Evolutionary conservation across 2,113 vertebrate genomes (phyloP), one percentile per base, ranked within the genome.

Genomic region (Elanus axillaris): DNA sequence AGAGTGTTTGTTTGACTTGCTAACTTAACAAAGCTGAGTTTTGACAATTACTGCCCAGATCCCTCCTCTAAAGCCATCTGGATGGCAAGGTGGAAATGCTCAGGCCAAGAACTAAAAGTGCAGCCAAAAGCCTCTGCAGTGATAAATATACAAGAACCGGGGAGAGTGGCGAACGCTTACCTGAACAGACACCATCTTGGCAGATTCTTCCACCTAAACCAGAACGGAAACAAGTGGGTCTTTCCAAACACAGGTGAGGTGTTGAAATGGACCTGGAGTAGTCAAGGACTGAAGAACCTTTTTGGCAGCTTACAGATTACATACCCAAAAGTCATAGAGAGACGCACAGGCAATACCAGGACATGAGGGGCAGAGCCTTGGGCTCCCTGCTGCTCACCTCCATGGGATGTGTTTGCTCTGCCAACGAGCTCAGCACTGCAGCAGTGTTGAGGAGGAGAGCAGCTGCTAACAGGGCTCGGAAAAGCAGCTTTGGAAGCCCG

Each of bases 161-260:
- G 38, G n/a, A 26, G 19, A 50, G 48, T 1, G 48, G 74, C 0
- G 8, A 60, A 16, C 11, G 1, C 31, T 26, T 5, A 10, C 11
- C 21, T 9, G 32, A 42, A 9, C 0, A 0, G 40, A 60, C 32
- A 42, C 29, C 14, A 16, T 2, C 9, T 60, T 4, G 43, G 25
- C 23, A 64, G 31, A 19, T 9, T 27, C 64, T 22, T 22, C 25
- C 11, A 34, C 32, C 47, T 14, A 38, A 34, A 29, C 18, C 50
- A 27, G 23, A 8, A 5, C 1, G 16, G 48, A 43, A 67, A 19
- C 8, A 25, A 43, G 6, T 0, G 45, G 38, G 4, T 3, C 32
- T 50, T 40, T 18, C 3, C 29, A 47, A n/a, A 23, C 32, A 38
- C 16, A 0, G 17, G 4, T 7, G 16, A 43, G 52, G 34, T 47